Percentiles rank a stretch among this genome's conserved stretches.
Conservation (phyloP, 1,140 invertebrate genomes). For the Achatina immaculata region DNA sequence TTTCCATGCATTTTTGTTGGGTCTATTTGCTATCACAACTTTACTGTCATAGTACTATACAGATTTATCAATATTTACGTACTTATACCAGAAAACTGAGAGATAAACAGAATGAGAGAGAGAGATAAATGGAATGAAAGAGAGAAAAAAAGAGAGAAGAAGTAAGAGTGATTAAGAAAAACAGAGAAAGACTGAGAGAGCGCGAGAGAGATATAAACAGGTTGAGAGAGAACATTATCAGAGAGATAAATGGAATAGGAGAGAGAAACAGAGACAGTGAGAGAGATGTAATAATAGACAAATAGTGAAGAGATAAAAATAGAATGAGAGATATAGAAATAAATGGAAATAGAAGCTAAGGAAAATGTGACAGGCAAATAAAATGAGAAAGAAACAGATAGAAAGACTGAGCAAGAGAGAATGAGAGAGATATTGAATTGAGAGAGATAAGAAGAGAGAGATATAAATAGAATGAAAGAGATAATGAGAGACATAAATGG, state of each 20-base stretch:
- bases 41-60: too few species aligned
- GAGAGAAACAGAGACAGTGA: not conserved
- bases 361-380: not conserved
- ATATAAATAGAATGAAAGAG: not conserved
- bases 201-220: not conserved
- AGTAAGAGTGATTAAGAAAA: not conserved
- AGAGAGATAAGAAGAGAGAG: not conserved
- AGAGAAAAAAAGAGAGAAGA: not conserved
- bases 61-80: too few species aligned
- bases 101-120: not conserved
- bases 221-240: too few species aligned
- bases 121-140: not conserved
- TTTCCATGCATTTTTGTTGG: too few species aligned
- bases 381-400: not conserved
- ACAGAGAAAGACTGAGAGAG: too few species aligned
- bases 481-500: too few species aligned
- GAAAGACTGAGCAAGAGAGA: too few species aligned
- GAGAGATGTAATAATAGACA: not conserved
- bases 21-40: too few species aligned
- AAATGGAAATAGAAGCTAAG: not conserved
- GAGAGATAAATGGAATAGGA: not conserved
- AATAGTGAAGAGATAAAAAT: not conserved
- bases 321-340: not conserved
- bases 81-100: too few species aligned
- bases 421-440: too few species aligned